A percentile compares a stretch with the other conserved stretches of the same genome.
Conservation (phyloP, 2,113 vertebrate species). For the Haemorhous mexicanus region DNA sequence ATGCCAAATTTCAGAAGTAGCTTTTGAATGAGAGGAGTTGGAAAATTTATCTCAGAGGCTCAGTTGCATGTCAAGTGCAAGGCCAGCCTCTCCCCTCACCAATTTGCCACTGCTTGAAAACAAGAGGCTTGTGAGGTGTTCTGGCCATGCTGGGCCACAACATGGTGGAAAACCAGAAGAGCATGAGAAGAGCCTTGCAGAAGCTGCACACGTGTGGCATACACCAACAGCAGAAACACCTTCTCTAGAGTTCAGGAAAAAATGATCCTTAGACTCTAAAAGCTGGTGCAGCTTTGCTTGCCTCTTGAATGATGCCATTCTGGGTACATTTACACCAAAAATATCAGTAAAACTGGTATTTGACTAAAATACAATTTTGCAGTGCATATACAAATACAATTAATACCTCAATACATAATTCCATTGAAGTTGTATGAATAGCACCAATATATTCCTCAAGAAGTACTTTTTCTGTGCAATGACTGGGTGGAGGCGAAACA, state of each 20-base stretch:
- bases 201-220: not conserved
- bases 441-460: not conserved
- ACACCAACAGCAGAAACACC: not conserved
- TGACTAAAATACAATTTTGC: not conserved
- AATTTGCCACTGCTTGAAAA: accelerated
- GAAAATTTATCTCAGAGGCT: not conserved
- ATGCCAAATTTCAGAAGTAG: not conserved
- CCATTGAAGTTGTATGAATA: not conserved
- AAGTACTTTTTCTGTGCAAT: not conserved
- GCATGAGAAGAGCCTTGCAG: not conserved
- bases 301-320: not conserved
- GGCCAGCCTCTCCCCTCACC: not conserved
- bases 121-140: not conserved
- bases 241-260: not conserved
- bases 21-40: not conserved
- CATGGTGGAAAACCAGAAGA: not conserved
- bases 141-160: not conserved
- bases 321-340: not conserved
- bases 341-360: not conserved
- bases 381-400: not conserved
- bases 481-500: not conserved
- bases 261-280: not conserved
- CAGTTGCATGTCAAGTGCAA: accelerated
- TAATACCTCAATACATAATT: not conserved
- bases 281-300: not conserved